Evolutionary conservation across 2,888 invertebrate genomes (phyloP), one percentile per base, ranked within the genome.

Genomic region (Helleia helle): DNA sequence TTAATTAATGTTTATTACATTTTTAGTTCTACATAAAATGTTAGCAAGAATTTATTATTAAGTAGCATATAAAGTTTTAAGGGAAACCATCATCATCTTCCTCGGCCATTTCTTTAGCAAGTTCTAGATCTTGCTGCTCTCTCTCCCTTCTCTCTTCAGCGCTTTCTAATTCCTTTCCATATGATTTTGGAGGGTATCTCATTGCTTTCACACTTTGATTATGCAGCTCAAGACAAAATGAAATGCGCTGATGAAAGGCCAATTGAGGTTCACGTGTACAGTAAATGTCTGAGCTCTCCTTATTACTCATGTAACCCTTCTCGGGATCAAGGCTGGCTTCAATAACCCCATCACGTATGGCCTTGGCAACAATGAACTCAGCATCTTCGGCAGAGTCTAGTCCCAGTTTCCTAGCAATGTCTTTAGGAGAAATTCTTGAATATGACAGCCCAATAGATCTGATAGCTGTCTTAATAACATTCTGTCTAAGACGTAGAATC

Each of bases 41-140:
- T 30, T 39, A 30, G 30, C 30, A 39, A 13, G 30, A 30, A 39
- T 29, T 24, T 15, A 25, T 30, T 14, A 24, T 24, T 30, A 11
- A 31, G 36, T 18, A 40, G 6, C 14, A 38, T 22, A 14, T 27
- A n/a, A 6, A 49, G 18, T 40, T 57, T 75, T 62, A 86, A 62
- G 86, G 86, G 65, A 93, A 93, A 51, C 93, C 93, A 84, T 96
- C 96, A 86, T 98, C 97, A 75, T 99, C 99, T 69, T 99, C 99
- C 67, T 99, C 99, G 4, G 98, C 98, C 93, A 99, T 97, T 85
- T 99, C 99, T 74, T 99, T 99, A n/a, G 99, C 99, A 58, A 98
- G 87, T 72, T 99, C 99, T 61, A 99, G 86, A 79, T 99, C 99
- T 74, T 99, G 97, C 63, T 98, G 97, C 71, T 99, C 98, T 39